phyloP scores from a whole-genome alignment of 2,888 invertebrate species.

The Brachyptera putata region DNA sequence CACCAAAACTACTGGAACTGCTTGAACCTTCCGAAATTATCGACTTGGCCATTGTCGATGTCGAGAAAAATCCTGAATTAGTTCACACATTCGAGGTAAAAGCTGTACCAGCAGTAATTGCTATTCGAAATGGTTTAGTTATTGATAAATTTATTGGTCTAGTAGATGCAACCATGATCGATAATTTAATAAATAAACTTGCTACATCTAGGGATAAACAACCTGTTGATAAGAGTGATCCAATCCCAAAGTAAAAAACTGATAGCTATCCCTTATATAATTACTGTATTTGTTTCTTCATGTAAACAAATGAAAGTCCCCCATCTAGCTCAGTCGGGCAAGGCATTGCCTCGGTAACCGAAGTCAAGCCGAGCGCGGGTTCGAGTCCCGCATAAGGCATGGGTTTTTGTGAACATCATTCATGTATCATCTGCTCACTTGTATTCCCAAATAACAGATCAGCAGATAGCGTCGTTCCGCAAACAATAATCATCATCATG shows the following conservation, averaged over 20 bases:
- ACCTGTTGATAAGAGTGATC: constrained; percentile 2
- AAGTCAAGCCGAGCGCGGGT: too few species aligned
- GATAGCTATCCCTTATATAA: too few species aligned
- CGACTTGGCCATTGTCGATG: constrained; percentile 76
- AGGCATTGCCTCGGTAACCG: too few species aligned
- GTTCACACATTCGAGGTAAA: constrained; percentile 79
- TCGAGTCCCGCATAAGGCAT: too few species aligned
- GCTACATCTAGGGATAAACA: constrained; percentile 6
- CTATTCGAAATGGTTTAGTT: constrained; percentile 75
- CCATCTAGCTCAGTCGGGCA: too few species aligned
- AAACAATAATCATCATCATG: too few species aligned
- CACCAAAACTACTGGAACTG: constrained; percentile 74
- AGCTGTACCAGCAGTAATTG: constrained; percentile 78
- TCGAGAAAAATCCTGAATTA: constrained; percentile 74
- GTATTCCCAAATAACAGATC: too few species aligned
- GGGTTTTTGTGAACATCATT: too few species aligned
- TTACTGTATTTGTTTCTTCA: too few species aligned
- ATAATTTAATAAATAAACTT: constrained; percentile 66
- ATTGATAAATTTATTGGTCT: constrained; percentile 84
- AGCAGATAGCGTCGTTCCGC: too few species aligned
- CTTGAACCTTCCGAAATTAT: constrained; percentile 66
- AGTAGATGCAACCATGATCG: constrained; percentile 77
- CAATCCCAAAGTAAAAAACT: background rate
- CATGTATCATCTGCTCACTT: too few species aligned
- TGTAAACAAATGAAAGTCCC: too few species aligned